phyloP scores from a whole-genome alignment of 92 coral and sea anemone species.

The Plumapathes pennacea region DNA sequence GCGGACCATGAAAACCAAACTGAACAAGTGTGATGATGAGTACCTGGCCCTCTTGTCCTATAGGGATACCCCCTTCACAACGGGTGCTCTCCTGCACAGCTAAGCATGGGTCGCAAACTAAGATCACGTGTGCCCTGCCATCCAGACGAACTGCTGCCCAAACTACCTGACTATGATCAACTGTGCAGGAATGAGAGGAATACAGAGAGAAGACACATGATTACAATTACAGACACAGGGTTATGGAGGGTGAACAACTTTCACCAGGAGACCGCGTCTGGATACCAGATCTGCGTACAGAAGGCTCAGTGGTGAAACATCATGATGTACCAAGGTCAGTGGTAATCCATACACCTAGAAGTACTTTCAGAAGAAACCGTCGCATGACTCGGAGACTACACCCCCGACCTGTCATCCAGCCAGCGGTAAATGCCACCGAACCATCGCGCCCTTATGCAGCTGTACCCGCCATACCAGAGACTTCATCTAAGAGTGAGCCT shows the following conservation, averaged over 20 bases:
- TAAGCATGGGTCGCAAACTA: slow-evolving; percentile 28
- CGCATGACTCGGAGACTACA: slow-evolving; percentile 28
- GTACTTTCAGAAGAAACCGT: slow-evolving; percentile 36
- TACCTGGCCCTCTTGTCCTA: slow-evolving; percentile 30
- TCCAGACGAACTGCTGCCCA: slow-evolving; percentile 14
- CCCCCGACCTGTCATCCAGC: not conserved
- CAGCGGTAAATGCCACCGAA: too few relatives aligned
- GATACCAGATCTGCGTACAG: slow-evolving; percentile 41
- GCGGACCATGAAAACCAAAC: slow-evolving; percentile 30
- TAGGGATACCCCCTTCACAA: slow-evolving; percentile 12
- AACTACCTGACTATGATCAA: slow-evolving; percentile 17
- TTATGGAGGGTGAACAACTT: slow-evolving; percentile 13
- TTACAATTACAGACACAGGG: slow-evolving; percentile 40
- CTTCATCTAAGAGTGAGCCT: too few relatives aligned
- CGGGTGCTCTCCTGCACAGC: slow-evolving; percentile 30
- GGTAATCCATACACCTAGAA: slow-evolving; percentile 30
- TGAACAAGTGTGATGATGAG: slow-evolving; percentile 27
- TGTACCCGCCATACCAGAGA: too few relatives aligned
- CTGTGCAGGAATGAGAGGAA: slow-evolving; percentile 9
- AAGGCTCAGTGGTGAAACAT: slow-evolving; percentile 14
- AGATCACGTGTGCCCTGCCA: slow-evolving; percentile 18
- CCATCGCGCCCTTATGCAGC: too few relatives aligned
- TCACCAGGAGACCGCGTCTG: slow-evolving; percentile 29
- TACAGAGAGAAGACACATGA: slow-evolving; percentile 17
- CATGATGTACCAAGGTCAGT: slow-evolving; percentile 42